Conservation (phyloP, 2,113 vertebrate species). For the Eubucco bourcierii region DNA sequence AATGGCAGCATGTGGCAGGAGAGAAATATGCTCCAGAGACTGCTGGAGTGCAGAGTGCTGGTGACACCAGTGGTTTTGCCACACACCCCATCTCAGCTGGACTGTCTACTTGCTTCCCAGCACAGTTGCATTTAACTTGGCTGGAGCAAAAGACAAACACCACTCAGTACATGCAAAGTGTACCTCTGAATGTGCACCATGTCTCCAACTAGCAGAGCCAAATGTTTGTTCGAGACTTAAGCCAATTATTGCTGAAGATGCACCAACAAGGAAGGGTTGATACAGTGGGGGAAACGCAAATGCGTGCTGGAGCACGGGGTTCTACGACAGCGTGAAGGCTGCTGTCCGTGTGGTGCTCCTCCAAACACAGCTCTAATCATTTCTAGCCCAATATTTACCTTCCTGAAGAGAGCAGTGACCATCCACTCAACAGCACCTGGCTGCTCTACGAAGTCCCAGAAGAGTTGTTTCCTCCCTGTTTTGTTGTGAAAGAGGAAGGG, state of each 20-base stretch:
- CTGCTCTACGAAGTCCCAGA: not conserved
- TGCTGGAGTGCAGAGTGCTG: not conserved
- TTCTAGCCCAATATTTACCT: slow-evolving; percentile 61
- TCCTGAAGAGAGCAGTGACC: slow-evolving; percentile 22
- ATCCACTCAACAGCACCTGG: slow-evolving; percentile 59
- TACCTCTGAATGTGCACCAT: not conserved
- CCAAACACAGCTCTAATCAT: slow-evolving; percentile 45
- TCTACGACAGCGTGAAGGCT: not conserved
- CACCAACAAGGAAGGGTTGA: not conserved
- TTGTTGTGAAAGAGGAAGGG: slow-evolving; percentile 23
- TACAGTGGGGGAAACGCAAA: slow-evolving; percentile 1
- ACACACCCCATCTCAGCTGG: not conserved
- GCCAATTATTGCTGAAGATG: not conserved
- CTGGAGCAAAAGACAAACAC: not conserved
- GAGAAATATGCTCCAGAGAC: not conserved
- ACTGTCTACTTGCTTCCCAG: not conserved
- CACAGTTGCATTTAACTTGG: not conserved
- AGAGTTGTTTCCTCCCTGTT: slow-evolving; percentile 18
- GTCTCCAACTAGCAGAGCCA: not conserved
- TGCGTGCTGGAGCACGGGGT: not conserved
- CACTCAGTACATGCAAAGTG: not conserved
- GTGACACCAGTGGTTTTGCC: not conserved
- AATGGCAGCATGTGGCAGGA: not conserved
- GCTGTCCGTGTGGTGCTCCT: not conserved
- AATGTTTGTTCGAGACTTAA: not conserved